A percentile compares a stretch with the other conserved stretches of the same genome.
phyloP scores from a whole-genome alignment of 2,888 invertebrate genomes.

The Apodemia zela region DNA sequence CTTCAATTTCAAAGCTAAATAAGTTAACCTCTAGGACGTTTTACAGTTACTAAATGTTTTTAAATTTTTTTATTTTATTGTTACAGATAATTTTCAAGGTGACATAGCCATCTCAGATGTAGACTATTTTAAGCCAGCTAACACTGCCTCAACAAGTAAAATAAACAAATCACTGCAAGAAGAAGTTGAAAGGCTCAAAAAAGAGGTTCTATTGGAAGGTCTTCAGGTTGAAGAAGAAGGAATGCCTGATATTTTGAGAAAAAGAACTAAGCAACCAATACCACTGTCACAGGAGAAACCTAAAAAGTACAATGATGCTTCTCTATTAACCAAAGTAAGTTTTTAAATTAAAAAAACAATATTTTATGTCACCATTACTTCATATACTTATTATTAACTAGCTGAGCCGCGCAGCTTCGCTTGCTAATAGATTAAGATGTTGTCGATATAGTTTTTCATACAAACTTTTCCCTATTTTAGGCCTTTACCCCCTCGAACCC shows the following conservation, averaged over 20 bases:
- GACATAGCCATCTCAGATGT: constrained; percentile 89
- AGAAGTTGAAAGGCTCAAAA: constrained; percentile 90
- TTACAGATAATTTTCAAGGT: constrained; percentile 89
- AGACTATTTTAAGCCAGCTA: constrained; percentile 58
- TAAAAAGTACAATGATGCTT: constrained; percentile 73
- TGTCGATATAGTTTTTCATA: too few relatives aligned
- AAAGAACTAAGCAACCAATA: constrained; percentile 84
- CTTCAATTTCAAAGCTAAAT: too few relatives aligned
- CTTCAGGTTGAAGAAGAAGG: constrained; percentile 92
- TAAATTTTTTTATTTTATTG: constrained; percentile 32
- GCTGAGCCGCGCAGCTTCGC: too few relatives aligned
- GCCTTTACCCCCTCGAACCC: too few relatives aligned
- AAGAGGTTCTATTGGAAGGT: constrained; percentile 89
- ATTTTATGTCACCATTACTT: too few relatives aligned
- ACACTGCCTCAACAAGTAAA: constrained; percentile 60
- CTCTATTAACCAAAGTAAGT: constrained; percentile 63
- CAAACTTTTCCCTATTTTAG: too few relatives aligned
- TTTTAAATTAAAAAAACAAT: constrained; percentile 1
- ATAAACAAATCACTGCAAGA: constrained; percentile 85
- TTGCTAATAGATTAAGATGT: too few relatives aligned
- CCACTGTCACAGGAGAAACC: constrained; percentile 66
- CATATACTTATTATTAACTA: too few relatives aligned
- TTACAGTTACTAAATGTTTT: too few relatives aligned
- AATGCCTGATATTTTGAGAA: constrained; percentile 85
- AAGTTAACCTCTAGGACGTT: too few relatives aligned